phyloP scores from a whole-genome alignment of 2,113 vertebrate species.

The Brienomyrus longianalis region DNA sequence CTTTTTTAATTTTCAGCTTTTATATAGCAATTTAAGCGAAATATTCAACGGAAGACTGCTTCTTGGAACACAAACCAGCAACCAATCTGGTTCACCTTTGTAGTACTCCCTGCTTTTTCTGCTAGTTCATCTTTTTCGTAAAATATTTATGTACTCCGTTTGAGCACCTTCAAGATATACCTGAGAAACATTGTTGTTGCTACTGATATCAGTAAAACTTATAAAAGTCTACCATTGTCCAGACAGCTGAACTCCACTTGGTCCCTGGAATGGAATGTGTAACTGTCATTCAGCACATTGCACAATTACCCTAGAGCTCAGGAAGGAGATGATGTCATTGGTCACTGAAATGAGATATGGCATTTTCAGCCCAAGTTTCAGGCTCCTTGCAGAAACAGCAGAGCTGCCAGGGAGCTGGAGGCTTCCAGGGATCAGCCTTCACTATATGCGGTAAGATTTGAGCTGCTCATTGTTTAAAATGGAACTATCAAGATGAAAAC shows the following conservation, averaged over 20 bases:
- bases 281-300: constrained; percentile 4
- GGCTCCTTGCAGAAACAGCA: background rate
- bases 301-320: background rate
- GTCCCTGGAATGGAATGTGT: background rate
- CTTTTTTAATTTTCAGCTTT: background rate
- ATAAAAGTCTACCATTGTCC: background rate
- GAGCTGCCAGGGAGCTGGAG: background rate
- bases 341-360: background rate
- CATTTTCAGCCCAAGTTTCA: background rate
- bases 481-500: background rate
- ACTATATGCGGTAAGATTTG: background rate
- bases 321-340: constrained; percentile 2
- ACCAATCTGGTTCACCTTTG: background rate
- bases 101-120: background rate
- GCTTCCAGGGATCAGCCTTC: background rate
- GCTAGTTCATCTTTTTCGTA: background rate
- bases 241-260: background rate
- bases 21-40: background rate
- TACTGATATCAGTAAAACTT: background rate
- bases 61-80: background rate
- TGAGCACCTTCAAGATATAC: background rate
- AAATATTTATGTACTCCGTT: background rate
- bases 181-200: background rate
- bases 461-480: background rate
- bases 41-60: background rate